A percentile compares a stretch with the other conserved stretches of the same genome.
phyloP scores from a whole-genome alignment of 1,140 invertebrate genomes.

The Brachionus koreanus region DNA sequence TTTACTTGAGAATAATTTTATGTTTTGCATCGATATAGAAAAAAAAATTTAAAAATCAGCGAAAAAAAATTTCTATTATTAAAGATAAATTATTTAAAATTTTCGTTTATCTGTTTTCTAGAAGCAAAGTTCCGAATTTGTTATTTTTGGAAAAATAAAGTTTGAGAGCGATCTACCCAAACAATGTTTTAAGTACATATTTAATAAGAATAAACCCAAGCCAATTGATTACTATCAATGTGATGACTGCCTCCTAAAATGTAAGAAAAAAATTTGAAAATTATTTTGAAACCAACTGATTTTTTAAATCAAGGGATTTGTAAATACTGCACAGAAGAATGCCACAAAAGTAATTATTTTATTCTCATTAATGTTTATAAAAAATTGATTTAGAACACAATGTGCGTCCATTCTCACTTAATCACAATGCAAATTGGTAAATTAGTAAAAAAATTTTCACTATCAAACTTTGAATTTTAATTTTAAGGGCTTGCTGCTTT shows the following conservation, averaged over 20 bases:
- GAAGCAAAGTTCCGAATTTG: not conserved
- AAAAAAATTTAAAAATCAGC: too few species aligned
- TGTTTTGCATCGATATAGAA: too few species aligned
- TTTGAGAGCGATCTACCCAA: conserved; percentile 14
- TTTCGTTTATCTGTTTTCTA: not conserved
- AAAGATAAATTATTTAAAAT: too few species aligned
- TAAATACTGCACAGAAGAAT: not conserved
- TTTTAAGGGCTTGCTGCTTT: conserved; percentile 23
- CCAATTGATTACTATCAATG: conserved; percentile 30
- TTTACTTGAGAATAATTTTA: too few species aligned
- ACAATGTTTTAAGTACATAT: conserved; percentile 13
- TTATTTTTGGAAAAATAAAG: conserved; percentile 5
- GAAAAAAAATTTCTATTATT: too few species aligned
- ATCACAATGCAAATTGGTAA: conserved; percentile 21
- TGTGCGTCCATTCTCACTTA: not conserved
- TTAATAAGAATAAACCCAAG: not conserved
- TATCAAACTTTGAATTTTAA: not conserved
- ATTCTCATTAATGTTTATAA: not conserved
- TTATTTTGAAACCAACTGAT: not conserved
- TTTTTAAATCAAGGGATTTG: not conserved
- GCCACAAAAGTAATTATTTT: not conserved
- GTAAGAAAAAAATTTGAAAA: not conserved
- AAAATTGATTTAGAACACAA: not conserved
- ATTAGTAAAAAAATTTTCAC: not conserved
- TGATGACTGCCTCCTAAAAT: conserved; percentile 6